phyloP scores from a whole-genome alignment of 1,140 invertebrate species.

The Sycophila sp. region DNA sequence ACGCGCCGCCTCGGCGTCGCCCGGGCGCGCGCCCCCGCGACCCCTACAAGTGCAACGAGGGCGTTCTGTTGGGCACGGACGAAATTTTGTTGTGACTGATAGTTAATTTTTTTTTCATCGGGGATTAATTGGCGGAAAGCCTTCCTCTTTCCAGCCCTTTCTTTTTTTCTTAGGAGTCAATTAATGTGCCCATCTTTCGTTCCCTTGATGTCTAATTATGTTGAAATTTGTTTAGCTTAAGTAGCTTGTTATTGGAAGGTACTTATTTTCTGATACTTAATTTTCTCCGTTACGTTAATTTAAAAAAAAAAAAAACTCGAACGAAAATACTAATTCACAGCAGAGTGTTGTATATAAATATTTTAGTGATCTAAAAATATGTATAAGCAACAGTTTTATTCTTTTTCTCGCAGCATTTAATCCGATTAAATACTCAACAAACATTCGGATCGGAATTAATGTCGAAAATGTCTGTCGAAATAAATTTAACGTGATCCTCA shows the following conservation, averaged over 20 bases:
- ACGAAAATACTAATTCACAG: neutral
- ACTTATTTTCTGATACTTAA: neutral
- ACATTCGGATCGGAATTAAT: constrained; percentile 17
- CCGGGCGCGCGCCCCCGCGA: too few relatives aligned
- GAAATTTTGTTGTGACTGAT: neutral
- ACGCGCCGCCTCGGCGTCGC: neutral
- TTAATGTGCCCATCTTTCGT: too few relatives aligned
- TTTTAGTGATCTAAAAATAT: too few relatives aligned
- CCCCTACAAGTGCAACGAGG: neutral
- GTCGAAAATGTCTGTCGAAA: constrained; percentile 17
- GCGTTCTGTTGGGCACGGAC: neutral
- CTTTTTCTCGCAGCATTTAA: constrained; percentile 2
- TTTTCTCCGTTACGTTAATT: neutral
- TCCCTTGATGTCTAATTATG: too few relatives aligned
- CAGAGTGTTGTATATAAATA: too few relatives aligned
- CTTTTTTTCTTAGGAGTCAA: too few relatives aligned
- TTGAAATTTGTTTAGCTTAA: too few relatives aligned
- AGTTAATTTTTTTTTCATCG: too few relatives aligned
- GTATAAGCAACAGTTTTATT: too few relatives aligned
- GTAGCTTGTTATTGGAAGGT: neutral
- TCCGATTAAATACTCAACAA: constrained; percentile 32
- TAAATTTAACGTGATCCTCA: neutral
- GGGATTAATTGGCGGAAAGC: too few relatives aligned
- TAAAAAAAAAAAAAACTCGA: neutral
- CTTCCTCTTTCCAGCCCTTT: too few relatives aligned